Conservation (phyloP, 2,113 vertebrate genomes). For the Orientallactaga bullata region DNA sequence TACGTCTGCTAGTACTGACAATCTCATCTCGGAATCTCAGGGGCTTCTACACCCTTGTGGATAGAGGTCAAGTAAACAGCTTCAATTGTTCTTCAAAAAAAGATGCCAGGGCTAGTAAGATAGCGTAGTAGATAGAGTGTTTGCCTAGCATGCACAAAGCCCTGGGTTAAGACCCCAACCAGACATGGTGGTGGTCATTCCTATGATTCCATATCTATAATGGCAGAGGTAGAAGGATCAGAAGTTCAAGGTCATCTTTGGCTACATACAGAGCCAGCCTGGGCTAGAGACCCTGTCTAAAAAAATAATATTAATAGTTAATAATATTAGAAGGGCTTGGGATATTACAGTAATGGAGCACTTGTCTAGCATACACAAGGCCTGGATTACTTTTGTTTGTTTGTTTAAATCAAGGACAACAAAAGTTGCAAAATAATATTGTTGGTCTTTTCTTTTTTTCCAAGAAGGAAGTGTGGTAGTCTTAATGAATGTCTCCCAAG, state of each 20-base stretch:
- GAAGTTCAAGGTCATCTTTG: too few species aligned
- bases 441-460: not conserved
- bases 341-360: not conserved
- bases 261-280: too few species aligned
- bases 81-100: not conserved
- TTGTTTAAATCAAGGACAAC: too few species aligned
- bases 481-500: too few species aligned
- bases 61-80: not conserved
- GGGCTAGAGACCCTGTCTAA: too few species aligned
- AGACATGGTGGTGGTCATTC: too few species aligned
- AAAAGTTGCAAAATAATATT: too few species aligned
- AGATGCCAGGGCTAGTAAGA: not conserved
- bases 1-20: not conserved
- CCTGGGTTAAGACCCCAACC: not conserved
- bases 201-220: too few species aligned
- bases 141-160: not conserved
- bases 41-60: not conserved
- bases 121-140: not conserved
- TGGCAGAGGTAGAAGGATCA: too few species aligned
- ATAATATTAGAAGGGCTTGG: not conserved
- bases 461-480: too few species aligned
- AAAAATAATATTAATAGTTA: too few species aligned
- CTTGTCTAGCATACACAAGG: not conserved
- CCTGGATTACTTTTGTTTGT: not conserved
- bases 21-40: not conserved